phyloP scores from a whole-genome alignment of 1,140 invertebrate species.

The Tribolium madens region DNA sequence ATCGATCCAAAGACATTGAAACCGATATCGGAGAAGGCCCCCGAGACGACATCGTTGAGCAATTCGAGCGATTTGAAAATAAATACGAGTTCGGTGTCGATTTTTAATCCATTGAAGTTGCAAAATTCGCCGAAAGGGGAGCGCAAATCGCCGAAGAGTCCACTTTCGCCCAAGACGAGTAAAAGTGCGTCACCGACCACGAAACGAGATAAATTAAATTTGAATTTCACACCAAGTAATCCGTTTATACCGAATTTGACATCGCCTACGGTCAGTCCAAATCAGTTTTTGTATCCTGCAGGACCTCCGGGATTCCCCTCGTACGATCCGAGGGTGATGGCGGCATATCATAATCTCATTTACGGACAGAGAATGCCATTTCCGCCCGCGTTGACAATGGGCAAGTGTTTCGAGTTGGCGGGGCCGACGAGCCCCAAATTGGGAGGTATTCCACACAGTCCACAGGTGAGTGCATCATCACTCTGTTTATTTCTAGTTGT shows the following conservation, averaged over 20 bases:
- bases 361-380: constrained; percentile 58
- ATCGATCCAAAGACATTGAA: constrained; percentile 74
- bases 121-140: constrained; percentile 61
- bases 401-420: constrained; percentile 53
- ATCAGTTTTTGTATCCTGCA: constrained; percentile 67
- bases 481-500: not conserved
- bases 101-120: constrained; percentile 63
- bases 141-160: constrained; percentile 62
- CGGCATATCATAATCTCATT: constrained; percentile 59
- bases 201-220: constrained; percentile 59
- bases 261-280: constrained; percentile 69
- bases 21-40: constrained; percentile 69
- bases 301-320: constrained; percentile 66
- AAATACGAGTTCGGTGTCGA: constrained; percentile 62
- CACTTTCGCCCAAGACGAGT: constrained; percentile 29
- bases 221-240: constrained; percentile 66
- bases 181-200: constrained; percentile 51
- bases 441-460: constrained; percentile 27
- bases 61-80: constrained; percentile 63
- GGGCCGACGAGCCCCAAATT: constrained; percentile 24
- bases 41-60: constrained; percentile 66
- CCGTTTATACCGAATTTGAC: constrained; percentile 69
- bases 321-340: constrained; percentile 63
- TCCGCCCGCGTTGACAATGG: constrained; percentile 49
- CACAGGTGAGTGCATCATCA: constrained; percentile 29